phyloP scores from a whole-genome alignment of 2,113 vertebrate species.

The Pseudonaja textilis region DNA sequence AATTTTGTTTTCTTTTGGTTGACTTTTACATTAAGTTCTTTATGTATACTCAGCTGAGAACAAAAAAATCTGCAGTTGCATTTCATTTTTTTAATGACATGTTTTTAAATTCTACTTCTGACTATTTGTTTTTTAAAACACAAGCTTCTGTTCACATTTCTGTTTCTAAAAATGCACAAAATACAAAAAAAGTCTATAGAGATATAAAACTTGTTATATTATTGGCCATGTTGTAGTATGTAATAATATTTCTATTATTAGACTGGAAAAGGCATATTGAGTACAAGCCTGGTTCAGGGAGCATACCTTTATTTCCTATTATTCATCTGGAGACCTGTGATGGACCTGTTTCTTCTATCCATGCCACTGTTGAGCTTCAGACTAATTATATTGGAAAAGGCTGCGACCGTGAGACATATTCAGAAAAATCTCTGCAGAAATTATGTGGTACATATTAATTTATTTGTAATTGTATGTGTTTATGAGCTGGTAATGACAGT shows the following conservation, averaged over 20 bases:
- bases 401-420: conserved; percentile 93
- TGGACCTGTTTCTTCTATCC: conserved; percentile 85
- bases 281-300: conserved; percentile 89
- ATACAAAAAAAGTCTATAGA: neutral
- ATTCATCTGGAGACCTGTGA: conserved; percentile 92
- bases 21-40: neutral
- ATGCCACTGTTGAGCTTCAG: conserved; percentile 85
- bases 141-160: neutral
- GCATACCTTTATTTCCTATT: conserved; percentile 86
- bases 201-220: conserved; percentile 6
- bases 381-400: conserved; percentile 90
- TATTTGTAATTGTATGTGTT: neutral
- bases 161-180: neutral
- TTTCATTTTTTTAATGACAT: neutral
- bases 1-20: neutral
- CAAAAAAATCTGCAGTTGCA: neutral
- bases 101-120: neutral
- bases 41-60: neutral
- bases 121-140: neutral
- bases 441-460: conserved; percentile 82
- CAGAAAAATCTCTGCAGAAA: conserved; percentile 91
- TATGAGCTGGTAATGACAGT: neutral
- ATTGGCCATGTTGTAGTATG: neutral
- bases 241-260: conserved; percentile 50
- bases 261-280: conserved; percentile 90